Evolutionary conservation across 2,888 invertebrate species (phyloP).

Genomic region (Synanthedon vespiformis): DNA sequence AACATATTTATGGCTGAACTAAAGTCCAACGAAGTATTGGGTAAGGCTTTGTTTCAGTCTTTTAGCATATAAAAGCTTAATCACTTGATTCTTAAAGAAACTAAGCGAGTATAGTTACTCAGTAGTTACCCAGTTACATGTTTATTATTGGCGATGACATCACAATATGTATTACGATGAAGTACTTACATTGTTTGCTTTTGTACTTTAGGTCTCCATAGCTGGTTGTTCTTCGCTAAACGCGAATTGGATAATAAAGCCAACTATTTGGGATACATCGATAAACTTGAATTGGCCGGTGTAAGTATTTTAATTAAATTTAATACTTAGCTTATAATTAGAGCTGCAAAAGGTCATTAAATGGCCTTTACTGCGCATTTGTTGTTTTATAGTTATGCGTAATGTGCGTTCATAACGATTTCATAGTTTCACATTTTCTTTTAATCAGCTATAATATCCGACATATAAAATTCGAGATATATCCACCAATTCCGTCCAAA

Average conservation of each 20-base stretch:
- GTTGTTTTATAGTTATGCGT: too few relatives aligned
- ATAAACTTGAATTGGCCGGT: slow-evolving; percentile 78
- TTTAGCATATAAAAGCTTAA: not conserved
- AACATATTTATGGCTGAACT: slow-evolving; percentile 93
- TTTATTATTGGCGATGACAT: not conserved
- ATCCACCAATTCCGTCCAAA: too few relatives aligned
- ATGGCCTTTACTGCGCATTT: too few relatives aligned
- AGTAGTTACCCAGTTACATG: not conserved
- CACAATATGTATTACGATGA: not conserved
- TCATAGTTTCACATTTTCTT: too few relatives aligned
- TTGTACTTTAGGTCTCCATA: slow-evolving; percentile 78
- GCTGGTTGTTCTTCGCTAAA: slow-evolving; percentile 88
- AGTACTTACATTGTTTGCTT: not conserved
- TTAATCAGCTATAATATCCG: too few relatives aligned
- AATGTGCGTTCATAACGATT: too few relatives aligned
- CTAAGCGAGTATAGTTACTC: not conserved
- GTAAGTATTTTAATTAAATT: slow-evolving; percentile 59
- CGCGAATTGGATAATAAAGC: slow-evolving; percentile 79
- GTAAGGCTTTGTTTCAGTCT: slow-evolving; percentile 24
- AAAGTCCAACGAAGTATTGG: slow-evolving; percentile 79
- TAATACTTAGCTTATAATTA: not conserved
- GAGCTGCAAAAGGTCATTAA: too few relatives aligned
- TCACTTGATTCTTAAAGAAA: not conserved
- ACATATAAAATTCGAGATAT: too few relatives aligned
- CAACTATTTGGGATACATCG: slow-evolving; percentile 85